Evolutionary conservation across 2,888 invertebrate species (phyloP), one percentile per base, ranked within the genome.

Genomic region (Gortyna flavago): DNA sequence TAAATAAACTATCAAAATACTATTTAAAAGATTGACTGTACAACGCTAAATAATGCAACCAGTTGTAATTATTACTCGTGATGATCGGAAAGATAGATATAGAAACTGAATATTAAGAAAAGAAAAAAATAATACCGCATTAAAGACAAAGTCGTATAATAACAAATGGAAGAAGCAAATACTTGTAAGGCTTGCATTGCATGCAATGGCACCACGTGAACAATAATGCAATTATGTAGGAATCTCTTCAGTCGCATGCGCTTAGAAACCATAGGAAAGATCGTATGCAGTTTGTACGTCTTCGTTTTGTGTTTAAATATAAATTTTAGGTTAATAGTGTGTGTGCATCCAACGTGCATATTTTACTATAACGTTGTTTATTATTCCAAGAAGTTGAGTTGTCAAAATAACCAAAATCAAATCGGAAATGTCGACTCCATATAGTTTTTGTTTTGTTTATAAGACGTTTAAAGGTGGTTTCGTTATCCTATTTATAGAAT

Each of bases 221-320:
- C 54, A 70, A 73, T 91, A 92, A 92, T 90, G 86, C 85, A 90
- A 92, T 92, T 92, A 91, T 66, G n/a, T 16, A 54, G 68, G 81
- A 92, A 91, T 91, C 89, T 89, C 83, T 84, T 85, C 87, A 79
- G 79, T 25, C n/a, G 54, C 75, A 75, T 84, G 87, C 89, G 83
- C 83, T 86, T 82, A 84, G 92, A 92, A 90, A 77, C 91, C 92
- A 32, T 89, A 89, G 74, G 35, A 90, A 84, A 67, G 76, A 57
- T 64, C 64, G 83, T 82, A 78, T 78, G 62, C 11, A 77, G 74
- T 35, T 78, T 78, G 67, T 85, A 82, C 66, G 78, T 75, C 78
- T 87, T 85, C 77, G 35, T 57, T 67, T 77, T 72, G 32, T 65
- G 2, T 54, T 74, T 65, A 51, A 59, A 71, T 64, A 21, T 66